Percentiles rank a stretch among this genome's conserved stretches.
Evolutionary conservation across 2,113 vertebrate species (phyloP).

Genomic region (Ptilorrhoa leucosticta): DNA sequence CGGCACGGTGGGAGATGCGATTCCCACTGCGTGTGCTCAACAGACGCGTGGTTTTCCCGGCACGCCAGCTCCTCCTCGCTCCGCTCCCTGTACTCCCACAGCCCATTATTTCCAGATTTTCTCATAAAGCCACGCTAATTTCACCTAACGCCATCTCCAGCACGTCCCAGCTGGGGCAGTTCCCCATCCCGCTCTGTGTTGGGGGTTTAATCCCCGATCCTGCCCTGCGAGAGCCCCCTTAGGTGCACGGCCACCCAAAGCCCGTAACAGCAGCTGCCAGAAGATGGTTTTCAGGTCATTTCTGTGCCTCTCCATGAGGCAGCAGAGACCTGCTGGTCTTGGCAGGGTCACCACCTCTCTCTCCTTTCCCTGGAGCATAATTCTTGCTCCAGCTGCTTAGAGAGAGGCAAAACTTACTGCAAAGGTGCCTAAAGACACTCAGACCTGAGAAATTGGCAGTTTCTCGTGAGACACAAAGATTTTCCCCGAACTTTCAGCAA

Average conservation of each 20-base stretch:
- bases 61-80: background rate
- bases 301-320: accelerated
- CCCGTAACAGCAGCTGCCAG: background rate
- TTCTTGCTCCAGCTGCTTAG: background rate
- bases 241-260: accelerated
- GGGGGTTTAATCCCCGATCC: background rate
- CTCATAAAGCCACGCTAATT: accelerated
- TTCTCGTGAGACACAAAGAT: accelerated
- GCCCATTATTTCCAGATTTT: background rate
- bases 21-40: accelerated
- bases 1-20: accelerated
- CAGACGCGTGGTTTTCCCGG: accelerated
- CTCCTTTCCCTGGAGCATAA: background rate
- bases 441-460: accelerated
- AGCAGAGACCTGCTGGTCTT: background rate
- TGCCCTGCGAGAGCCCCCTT: background rate
- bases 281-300: accelerated
- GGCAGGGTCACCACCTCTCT: background rate
- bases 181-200: background rate
- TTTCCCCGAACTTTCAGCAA: background rate
- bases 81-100: accelerated
- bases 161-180: background rate
- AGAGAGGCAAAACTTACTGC: background rate
- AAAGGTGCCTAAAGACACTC: background rate
- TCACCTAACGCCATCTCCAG: background rate